phyloP scores from a whole-genome alignment of 2,113 vertebrate genomes.

The Monopterus albus region DNA sequence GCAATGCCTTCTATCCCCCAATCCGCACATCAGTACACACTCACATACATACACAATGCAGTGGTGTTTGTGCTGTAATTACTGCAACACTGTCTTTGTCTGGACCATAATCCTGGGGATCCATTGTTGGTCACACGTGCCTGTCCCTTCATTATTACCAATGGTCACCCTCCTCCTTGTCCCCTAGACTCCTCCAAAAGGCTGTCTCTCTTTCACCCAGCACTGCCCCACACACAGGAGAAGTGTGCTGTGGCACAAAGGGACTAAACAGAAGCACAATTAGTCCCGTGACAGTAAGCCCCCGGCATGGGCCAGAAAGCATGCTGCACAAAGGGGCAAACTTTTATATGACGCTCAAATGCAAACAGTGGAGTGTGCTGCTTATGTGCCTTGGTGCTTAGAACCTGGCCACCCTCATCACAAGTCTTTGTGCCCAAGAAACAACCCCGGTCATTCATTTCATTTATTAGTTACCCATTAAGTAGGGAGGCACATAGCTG shows the following conservation, averaged over 20 bases:
- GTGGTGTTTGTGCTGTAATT: slow-evolving; percentile 77
- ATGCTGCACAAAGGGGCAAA: slow-evolving; percentile 69
- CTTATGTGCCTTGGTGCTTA: slow-evolving; percentile 37
- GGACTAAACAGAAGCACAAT: slow-evolving; percentile 66
- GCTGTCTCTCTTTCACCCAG: slow-evolving; percentile 33
- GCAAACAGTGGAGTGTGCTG: slow-evolving; percentile 73
- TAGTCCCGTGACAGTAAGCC: slow-evolving; percentile 71
- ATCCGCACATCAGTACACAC: slow-evolving; percentile 9
- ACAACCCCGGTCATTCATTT: slow-evolving; percentile 65
- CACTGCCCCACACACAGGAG: slow-evolving; percentile 47
- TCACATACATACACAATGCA: slow-evolving; percentile 41
- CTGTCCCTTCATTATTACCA: slow-evolving; percentile 64
- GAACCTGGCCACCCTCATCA: slow-evolving; percentile 36
- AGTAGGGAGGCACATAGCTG: slow-evolving; percentile 46
- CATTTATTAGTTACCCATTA: slow-evolving; percentile 75
- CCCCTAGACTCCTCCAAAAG: slow-evolving; percentile 42
- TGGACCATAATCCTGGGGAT: slow-evolving; percentile 67
- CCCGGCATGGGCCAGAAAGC: slow-evolving; percentile 60
- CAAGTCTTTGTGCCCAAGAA: slow-evolving; percentile 51
- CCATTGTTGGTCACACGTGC: slow-evolving; percentile 80
- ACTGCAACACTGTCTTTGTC: slow-evolving; percentile 78
- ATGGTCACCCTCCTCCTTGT: slow-evolving; percentile 34
- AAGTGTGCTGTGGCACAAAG: slow-evolving; percentile 82
- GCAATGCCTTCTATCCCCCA: slow-evolving; percentile 57
- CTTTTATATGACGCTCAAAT: slow-evolving; percentile 75